These are phyloP conservation scores for Prionace glauca DNA, from an alignment of 2,797 vertebrate species.

Conservation along the genomic window DNA sequence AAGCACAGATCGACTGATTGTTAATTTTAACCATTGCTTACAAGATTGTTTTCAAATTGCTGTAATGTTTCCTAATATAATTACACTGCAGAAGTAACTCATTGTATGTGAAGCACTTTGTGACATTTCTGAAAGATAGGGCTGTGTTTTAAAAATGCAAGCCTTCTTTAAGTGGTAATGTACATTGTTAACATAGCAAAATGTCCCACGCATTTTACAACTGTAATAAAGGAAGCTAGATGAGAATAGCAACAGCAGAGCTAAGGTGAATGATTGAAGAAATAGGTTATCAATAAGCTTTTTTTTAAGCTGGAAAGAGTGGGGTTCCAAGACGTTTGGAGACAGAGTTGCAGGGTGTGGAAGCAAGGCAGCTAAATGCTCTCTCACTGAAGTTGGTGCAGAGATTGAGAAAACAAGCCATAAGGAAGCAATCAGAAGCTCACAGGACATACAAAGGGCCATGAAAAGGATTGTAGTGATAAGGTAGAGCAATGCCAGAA, in stretches of 20 bases:
- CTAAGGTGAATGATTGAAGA: not conserved
- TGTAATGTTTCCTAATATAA: not conserved
- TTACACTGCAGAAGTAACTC: not conserved
- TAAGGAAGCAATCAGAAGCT: not conserved
- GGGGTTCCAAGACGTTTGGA: not conserved
- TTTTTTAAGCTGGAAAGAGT: not conserved
- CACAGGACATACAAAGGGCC: not conserved
- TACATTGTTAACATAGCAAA: not conserved
- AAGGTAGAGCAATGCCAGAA: not conserved
- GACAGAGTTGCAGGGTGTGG: not conserved
- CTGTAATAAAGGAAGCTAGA: not conserved
- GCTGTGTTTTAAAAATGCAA: not conserved
- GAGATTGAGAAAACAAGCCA: not conserved
- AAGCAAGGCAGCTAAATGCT: not conserved
- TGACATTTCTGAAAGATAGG: not conserved
- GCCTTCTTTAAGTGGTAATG: not conserved
- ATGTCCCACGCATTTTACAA: no score
- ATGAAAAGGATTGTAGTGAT: not conserved
- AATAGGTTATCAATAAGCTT: not conserved
- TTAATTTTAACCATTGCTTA: no score
- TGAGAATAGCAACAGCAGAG: not conserved
- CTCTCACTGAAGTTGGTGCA: not conserved
- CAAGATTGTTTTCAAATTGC: no score
- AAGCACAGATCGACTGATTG: not conserved
- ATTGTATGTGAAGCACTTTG: not conserved